Base-by-base conservation (phyloP, 2,797 vertebrate genomes). In the Malacoraja senta region DNA sequence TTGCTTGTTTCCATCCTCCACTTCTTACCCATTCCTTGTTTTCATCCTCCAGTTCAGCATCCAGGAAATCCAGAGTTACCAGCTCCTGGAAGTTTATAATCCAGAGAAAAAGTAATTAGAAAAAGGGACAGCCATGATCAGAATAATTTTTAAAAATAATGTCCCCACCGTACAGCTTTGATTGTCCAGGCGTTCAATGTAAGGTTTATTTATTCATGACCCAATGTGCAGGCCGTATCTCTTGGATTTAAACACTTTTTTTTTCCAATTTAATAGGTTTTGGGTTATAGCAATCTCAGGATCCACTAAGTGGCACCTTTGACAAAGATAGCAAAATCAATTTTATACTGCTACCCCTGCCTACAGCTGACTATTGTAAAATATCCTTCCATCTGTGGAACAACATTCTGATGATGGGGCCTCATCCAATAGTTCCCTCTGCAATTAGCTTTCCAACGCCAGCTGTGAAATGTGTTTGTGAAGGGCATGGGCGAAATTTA, bases 51-150 rank as follows among this genome's bases (percentile, higher is more conserved):
- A 99, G 96, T 95, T 99, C 99, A 63, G 99, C 98, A 32, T 99
- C 99, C 95, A 99, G 95, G 94, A 99, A 99, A 94, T 99, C 98
- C 95, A 99, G 95, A 0, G 98, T 99, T 94, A 99, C 98, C 0
- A 98, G 97, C 94, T 99, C 99, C 76, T 97, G 97, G 95, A 99
- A 99, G 95, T 98, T 99, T 96, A 98, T 97, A 96, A 98, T 98
- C 99, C 99, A 95, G 91, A 94, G 93, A 76, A 21, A 53, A 91
- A 32, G 77, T 2, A 74, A 63, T 13, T 21, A 53, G 15, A 38
- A 44, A 38, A 24, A 76, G 91, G 94, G 88, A 32, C 6, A 63
- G 61, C 1, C 83, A 86, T 0, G 12, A 65, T 65, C 58, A 86
- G 15, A 32, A 29, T n/a, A 61, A 61, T n/a, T 86, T 17, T 61